Evolutionary conservation across 2,113 vertebrate species (phyloP), one percentile per base, ranked within the genome.

Genomic region (Regulus satrapa): DNA sequence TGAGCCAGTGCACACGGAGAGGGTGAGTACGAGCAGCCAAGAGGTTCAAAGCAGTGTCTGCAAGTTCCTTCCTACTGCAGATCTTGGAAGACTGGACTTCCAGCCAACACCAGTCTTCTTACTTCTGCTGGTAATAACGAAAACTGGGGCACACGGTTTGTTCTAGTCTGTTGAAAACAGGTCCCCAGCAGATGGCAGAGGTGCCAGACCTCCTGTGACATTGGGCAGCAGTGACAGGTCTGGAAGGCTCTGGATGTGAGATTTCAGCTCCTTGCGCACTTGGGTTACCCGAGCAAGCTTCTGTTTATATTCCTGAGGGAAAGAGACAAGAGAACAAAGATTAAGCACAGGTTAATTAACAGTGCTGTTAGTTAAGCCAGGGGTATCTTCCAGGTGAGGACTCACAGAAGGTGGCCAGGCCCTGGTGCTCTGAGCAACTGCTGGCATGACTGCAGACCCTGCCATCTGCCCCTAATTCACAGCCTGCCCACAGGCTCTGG

Each of bases 181-280:
- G 97, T 99, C 99, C 68, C 99, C 99, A 14, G 99, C 99, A 31
- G 99, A 99, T 3, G 99, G 99, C 49, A 99, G 98, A 11, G 99
- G 99, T 9, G 99, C 99, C 95, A 99, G 97, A 67, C 99, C 99
- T 24, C 99, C 99, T 0, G 99, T 99, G 62, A 99, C 99, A 4
- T 99, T 99, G 94, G 99, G 99, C 83, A 99, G 98, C 85, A 99
- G 98, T 0, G 99, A 99, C 43, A 99, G 99, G 92, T 99, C 99
- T 3, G 99, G 99, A 62, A 99, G 98, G 97, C 99, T 99, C 98
- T 99, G 99, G 98, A 99, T 99, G 97, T 99, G 99, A 32, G 99
- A 99, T 93, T 99, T 99, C 36, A 99, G 98, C 97, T 99, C 99
- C 97, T 99, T 99, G 92, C 99, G 99, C 81, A 99, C 99, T 85